phyloP scores from a whole-genome alignment of 1,140 invertebrate species.

The Meloidogyne hapla region DNA sequence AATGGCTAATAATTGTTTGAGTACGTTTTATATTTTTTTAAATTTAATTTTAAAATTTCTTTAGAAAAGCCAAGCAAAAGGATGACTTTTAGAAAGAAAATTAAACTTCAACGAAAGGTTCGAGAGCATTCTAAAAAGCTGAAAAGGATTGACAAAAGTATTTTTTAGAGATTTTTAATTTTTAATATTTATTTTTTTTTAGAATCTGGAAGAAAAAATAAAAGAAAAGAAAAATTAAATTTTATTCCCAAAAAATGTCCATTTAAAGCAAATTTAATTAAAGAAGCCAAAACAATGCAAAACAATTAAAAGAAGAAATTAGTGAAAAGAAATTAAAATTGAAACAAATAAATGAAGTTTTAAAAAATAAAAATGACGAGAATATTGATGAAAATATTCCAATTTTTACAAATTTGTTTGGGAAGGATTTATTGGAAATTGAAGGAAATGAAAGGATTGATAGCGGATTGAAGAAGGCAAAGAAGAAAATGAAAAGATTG shows the following conservation, averaged over 20 bases:
- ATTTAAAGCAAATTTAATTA: constrained; percentile 65
- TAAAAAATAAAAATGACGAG: background rate
- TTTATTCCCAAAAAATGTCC: constrained; percentile 65
- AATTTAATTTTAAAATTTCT: constrained; percentile 26
- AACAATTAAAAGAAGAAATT: constrained; percentile 38
- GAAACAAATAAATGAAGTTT: background rate
- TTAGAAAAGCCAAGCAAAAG: constrained; percentile 65
- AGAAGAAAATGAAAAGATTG: background rate
- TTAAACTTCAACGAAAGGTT: constrained; percentile 65
- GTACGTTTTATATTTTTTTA: constrained; percentile 41
- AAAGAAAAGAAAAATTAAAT: constrained; percentile 56
- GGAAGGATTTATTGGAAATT: background rate
- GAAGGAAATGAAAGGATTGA: background rate
- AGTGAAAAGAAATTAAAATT: background rate
- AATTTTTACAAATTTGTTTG: background rate
- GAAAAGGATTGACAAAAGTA: constrained; percentile 58
- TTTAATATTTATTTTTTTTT: background rate
- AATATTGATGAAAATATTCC: background rate
- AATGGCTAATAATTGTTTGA: constrained; percentile 51
- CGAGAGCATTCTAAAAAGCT: constrained; percentile 65
- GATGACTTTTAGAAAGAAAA: constrained; percentile 55
- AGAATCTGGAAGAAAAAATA: constrained; percentile 17
- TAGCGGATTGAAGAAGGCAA: background rate
- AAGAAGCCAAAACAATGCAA: constrained; percentile 63
- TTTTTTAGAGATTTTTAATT: background rate